Conservation (phyloP, 1,140 invertebrate species). For the Sarcophaga bullata region DNA sequence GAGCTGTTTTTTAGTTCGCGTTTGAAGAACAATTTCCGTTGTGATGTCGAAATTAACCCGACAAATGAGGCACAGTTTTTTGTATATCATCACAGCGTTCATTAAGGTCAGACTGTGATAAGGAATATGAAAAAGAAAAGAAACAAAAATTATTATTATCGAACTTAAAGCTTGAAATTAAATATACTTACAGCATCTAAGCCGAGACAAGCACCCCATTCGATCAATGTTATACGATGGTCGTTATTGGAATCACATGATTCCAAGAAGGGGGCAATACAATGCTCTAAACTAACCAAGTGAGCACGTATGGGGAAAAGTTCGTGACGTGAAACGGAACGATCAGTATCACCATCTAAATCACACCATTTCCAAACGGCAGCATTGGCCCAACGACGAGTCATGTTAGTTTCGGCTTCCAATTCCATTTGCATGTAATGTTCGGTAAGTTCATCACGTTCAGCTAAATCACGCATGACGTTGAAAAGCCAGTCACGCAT, state of each 20-base stretch:
- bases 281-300: conserved; percentile 89
- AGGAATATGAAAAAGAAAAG: conserved; percentile 26
- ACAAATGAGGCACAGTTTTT: conserved; percentile 54
- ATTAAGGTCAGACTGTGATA: conserved; percentile 54
- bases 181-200: conserved; percentile 76
- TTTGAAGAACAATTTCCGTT: conserved; percentile 31
- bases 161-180: neutral
- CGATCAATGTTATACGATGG: conserved; percentile 87
- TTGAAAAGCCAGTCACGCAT: conserved; percentile 98
- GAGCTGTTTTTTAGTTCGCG: neutral
- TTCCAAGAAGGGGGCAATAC: conserved; percentile 95
- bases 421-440: conserved; percentile 87
- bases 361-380: conserved; percentile 98
- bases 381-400: conserved; percentile 86
- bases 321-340: conserved; percentile 88
- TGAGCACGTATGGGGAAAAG: conserved; percentile 94
- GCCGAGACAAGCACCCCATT: conserved; percentile 93
- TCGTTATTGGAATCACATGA: conserved; percentile 86
- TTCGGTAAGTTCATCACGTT: conserved; percentile 85
- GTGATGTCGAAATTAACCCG: conserved; percentile 50
- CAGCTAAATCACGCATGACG: conserved; percentile 93
- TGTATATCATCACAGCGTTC: conserved; percentile 62
- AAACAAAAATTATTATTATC: conserved; percentile 35
- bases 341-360: conserved; percentile 86
- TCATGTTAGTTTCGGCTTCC: conserved; percentile 87